Evolutionary conservation across 2,113 vertebrate species (phyloP).

Genomic region (Alethe castanea): DNA sequence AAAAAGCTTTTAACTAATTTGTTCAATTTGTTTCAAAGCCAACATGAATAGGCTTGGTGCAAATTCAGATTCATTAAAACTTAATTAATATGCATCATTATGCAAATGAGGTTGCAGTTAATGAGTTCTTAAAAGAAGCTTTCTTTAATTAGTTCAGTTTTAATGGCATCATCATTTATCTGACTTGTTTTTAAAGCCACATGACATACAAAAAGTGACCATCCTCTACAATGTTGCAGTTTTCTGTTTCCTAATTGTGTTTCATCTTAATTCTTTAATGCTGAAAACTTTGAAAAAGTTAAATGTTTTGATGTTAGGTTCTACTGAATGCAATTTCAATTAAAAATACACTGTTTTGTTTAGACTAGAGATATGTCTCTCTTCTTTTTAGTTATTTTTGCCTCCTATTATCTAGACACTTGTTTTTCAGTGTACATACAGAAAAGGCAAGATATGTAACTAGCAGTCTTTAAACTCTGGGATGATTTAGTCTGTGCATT

Average conservation of each 20-base stretch:
- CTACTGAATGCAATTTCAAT: conserved; percentile 69
- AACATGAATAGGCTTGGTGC: conserved; percentile 99
- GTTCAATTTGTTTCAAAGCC: conserved; percentile 99
- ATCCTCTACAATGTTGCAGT: conserved; percentile 77
- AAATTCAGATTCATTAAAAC: conserved; percentile 99
- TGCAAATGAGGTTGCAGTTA: conserved; percentile 99
- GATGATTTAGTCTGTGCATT: background rate
- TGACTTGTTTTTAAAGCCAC: conserved; percentile 99
- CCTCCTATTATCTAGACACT: conserved; percentile 9
- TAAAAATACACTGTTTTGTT: conserved; percentile 71
- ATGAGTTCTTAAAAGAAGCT: conserved; percentile 99
- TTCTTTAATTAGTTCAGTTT: conserved; percentile 99
- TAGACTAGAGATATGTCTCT: conserved; percentile 14
- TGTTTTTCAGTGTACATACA: background rate
- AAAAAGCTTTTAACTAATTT: conserved; percentile 99
- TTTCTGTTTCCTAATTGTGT: conserved; percentile 76
- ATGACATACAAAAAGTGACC: conserved; percentile 88
- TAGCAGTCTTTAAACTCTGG: background rate
- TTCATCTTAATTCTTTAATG: conserved; percentile 81
- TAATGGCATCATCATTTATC: conserved; percentile 99
- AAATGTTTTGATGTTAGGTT: conserved; percentile 75
- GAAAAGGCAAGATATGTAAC: background rate
- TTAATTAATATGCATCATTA: conserved; percentile 99
- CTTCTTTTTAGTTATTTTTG: conserved; percentile 47
- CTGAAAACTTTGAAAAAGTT: conserved; percentile 79